These are phyloP conservation scores for Trialeurodes vaporariorum DNA, from an alignment of 1,140 invertebrate genomes.

Conservation along the genomic window DNA sequence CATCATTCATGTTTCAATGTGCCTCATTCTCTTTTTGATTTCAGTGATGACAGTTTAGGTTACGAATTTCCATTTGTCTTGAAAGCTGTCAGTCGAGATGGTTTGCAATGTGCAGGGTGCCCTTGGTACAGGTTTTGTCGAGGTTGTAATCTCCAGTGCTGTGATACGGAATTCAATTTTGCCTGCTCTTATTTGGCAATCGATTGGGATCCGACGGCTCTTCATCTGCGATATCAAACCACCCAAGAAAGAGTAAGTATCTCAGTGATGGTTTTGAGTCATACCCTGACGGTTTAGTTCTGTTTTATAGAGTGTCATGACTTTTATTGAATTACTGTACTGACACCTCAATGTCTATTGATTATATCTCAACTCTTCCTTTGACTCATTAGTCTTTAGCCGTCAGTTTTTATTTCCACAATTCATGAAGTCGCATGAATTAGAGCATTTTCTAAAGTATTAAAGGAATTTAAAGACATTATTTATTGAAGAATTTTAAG, in stretches of 20 bases:
- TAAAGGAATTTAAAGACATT: too few species aligned
- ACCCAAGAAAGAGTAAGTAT: conserved; percentile 59
- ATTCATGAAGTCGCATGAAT: too few species aligned
- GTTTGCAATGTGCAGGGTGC: conserved; percentile 65
- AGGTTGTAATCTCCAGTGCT: conserved; percentile 66
- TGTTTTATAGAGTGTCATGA: too few species aligned
- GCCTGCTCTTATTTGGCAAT: conserved; percentile 48
- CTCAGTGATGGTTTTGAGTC: too few species aligned
- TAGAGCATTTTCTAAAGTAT: too few species aligned
- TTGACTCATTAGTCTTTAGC: too few species aligned
- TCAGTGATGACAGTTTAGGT: conserved; percentile 75
- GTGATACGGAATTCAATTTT: conserved; percentile 40
- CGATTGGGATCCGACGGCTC: conserved; percentile 82
- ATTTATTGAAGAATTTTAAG: too few species aligned
- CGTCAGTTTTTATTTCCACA: too few species aligned
- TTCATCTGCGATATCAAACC: conserved; percentile 76
- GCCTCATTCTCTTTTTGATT: conserved; percentile 27
- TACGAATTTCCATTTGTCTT: conserved; percentile 82
- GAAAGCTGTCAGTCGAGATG: conserved; percentile 53
- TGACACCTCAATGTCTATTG: too few species aligned
- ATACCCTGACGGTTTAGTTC: too few species aligned
- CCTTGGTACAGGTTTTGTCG: conserved; percentile 76
- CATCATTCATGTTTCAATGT: conserved; percentile 11
- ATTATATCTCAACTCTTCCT: too few species aligned
- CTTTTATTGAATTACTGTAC: too few species aligned